Percentiles rank a stretch among this genome's conserved stretches.
Conservation (phyloP, 2,797 vertebrate genomes). For the Decapterus maruadsi region DNA sequence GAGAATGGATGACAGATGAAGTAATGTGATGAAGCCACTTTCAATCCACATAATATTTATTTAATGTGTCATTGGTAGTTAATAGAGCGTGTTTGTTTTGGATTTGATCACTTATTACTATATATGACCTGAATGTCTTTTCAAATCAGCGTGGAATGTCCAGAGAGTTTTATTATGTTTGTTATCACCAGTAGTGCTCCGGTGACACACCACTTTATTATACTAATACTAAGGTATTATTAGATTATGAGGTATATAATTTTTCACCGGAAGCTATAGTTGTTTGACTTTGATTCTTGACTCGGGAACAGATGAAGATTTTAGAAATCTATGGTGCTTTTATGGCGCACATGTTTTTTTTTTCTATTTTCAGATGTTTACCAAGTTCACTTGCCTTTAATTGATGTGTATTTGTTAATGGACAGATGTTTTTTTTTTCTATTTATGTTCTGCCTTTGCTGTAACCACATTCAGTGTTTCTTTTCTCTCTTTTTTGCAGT, state of each 20-base stretch:
- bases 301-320: neutral
- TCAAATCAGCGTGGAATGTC: neutral
- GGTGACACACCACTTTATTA: conserved; percentile 2
- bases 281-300: conserved; percentile 9
- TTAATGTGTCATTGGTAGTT: neutral
- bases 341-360: neutral
- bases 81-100: neutral
- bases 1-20: neutral
- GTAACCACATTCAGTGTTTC: conserved; percentile 6
- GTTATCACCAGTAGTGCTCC: conserved; percentile 24
- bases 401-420: conserved; percentile 17
- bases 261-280: neutral
- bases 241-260: conserved; percentile 2
- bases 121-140: conserved; percentile 15
- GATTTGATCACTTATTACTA: conserved; percentile 8
- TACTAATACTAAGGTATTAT: neutral
- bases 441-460: conserved; percentile 17
- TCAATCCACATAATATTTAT: neutral
- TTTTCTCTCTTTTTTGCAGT: neutral
- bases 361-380: neutral
- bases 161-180: conserved; percentile 16
- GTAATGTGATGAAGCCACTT: conserved; percentile 3
- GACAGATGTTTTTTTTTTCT: neutral
- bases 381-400: conserved; percentile 17
- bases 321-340: conserved; percentile 2